Percentiles rank a stretch among this genome's conserved stretches.
These are phyloP conservation scores for Myocastor coypus DNA, from an alignment of 2,113 vertebrate species.

Conservation along the genomic window DNA sequence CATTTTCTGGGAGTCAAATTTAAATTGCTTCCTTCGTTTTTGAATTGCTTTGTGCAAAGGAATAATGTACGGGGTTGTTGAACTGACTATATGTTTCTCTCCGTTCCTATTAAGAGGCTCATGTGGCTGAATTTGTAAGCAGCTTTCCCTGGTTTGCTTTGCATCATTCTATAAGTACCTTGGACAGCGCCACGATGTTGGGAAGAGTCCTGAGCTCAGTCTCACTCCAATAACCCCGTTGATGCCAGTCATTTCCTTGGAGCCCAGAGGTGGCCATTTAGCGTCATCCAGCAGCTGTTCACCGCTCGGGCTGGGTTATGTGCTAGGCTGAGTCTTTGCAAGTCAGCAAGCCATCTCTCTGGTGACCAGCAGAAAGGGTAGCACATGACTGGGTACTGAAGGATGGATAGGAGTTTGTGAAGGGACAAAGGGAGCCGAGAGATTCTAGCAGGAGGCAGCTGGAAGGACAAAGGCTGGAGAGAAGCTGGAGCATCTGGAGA, in stretches of 20 bases:
- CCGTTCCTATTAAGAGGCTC: background rate
- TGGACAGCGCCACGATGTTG: background rate
- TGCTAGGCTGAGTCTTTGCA: background rate
- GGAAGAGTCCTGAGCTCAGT: accelerated
- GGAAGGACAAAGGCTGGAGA: background rate
- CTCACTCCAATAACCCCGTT: accelerated
- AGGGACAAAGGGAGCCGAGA: background rate
- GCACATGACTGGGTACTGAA: background rate
- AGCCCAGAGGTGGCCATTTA: background rate
- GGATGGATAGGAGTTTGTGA: background rate
- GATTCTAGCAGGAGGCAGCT: background rate
- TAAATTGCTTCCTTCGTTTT: background rate
- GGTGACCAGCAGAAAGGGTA: background rate
- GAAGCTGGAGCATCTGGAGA: too few species aligned
- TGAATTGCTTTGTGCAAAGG: background rate
- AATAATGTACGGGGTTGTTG: too few species aligned
- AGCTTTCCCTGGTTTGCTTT: background rate
- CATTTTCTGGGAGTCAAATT: background rate
- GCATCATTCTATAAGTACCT: accelerated
- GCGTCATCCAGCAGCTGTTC: background rate
- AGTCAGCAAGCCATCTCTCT: background rate
- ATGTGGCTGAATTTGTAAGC: background rate
- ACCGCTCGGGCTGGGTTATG: background rate
- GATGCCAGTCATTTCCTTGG: too few species aligned
- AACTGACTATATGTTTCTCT: background rate